Base-by-base conservation (phyloP, 2,888 invertebrate genomes). In the Dorcus parallelipipedus region DNA sequence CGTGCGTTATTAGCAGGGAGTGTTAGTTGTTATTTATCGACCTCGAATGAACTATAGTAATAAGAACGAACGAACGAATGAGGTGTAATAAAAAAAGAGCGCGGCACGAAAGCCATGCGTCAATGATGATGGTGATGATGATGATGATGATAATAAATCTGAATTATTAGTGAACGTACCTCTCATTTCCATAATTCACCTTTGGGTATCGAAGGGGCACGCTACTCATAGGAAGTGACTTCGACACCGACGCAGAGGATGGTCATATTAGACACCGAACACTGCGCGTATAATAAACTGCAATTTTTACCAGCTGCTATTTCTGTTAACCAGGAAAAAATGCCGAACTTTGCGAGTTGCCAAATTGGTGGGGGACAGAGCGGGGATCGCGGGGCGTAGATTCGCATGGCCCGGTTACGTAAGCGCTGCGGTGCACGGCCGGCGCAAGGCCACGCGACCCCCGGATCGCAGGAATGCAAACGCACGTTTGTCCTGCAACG, bases 281-380 rank as follows among this genome's bases (percentile, higher is more conserved):
- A 50, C 56, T 43, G 50, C 56, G 56, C 51, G 56, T 43, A 56
- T 45, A 50, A 56, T 20, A 50, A 62, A 64, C 62, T 64, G 64
- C 63, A 65, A 65, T 74, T 67, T 74, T 71, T 72, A 49, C 74
- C 76, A 73, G 73, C 71, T 73, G 73, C 75, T 76, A 76, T 75
- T 76, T 76, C 76, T 73, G 75, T 74, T 73, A 76, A 77, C 76
- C 76, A 76, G 76, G 77, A 77, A 78, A 77, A 76, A 76, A 76
- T 75, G 71, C 72, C 68, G 51, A 70, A 71, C 70, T 66, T 71
- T 70, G 70, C 75, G 72, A 73, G 70, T 75, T 75, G 76, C 76
- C 75, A 74, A 76, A 76, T 65, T 71, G 67, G 67, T 66, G 71
- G 73, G 53, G 74, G 66, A 38, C 79, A 79, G 10, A 67, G 64